Evolutionary conservation across 1,140 invertebrate genomes (phyloP).

Genomic region (Frieseomelitta varia): DNA sequence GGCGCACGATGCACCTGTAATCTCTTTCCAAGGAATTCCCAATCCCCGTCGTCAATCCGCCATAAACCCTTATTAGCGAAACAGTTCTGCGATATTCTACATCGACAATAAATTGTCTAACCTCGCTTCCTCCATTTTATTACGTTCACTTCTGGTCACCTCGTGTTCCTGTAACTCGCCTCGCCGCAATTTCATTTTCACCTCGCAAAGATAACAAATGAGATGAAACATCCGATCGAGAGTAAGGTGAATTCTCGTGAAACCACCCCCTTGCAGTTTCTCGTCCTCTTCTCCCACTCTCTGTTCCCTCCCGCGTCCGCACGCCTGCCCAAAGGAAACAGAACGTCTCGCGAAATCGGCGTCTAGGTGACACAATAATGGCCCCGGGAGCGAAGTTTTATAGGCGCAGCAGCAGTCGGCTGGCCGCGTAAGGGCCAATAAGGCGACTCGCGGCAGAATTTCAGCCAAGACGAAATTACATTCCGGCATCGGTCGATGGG

Average conservation of each 20-base stretch:
- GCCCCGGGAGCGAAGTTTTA: slow-evolving; percentile 69
- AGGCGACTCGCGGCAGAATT: slow-evolving; percentile 71
- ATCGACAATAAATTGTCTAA: neutral
- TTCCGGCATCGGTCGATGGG: slow-evolving; percentile 71
- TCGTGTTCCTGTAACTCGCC: no score
- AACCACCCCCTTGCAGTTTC: neutral
- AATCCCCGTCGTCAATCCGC: neutral
- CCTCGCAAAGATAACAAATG: no score
- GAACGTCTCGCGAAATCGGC: slow-evolving; percentile 30
- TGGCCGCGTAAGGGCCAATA: slow-evolving; percentile 78
- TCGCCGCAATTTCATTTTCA: no score
- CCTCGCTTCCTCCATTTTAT: no score
- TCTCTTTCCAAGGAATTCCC: neutral
- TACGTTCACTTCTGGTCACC: no score
- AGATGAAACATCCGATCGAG: neutral
- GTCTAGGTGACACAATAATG: slow-evolving; percentile 62
- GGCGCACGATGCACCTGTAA: slow-evolving; percentile 10
- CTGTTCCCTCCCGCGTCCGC: neutral
- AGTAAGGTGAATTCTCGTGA: neutral
- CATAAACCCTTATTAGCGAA: neutral
- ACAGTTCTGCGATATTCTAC: neutral
- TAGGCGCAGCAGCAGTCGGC: slow-evolving; percentile 67
- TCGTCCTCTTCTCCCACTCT: neutral
- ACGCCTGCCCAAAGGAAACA: slow-evolving; percentile 44
- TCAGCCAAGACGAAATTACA: slow-evolving; percentile 79